Base-by-base conservation (phyloP, 2,113 vertebrate genomes). In the Phalacrocorax pelagicus region DNA sequence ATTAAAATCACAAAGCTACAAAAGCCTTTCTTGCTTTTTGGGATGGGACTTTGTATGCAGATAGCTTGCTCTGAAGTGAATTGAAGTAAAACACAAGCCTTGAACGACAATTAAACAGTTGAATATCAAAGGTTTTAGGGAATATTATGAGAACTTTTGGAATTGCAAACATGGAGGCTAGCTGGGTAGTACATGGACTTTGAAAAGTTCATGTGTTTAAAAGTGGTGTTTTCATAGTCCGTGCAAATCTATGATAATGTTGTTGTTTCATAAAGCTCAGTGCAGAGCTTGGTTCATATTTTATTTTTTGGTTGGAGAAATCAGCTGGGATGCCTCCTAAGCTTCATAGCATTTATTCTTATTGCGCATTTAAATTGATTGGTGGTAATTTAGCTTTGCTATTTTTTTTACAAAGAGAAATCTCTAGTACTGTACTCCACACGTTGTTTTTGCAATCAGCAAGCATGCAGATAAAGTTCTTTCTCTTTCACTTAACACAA, bases 401-500 rank as follows among this genome's bases (percentile, higher is more conserved):
- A 6, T 10, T 36, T 90, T 90, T 79, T 61, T 59, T n/a, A 20
- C 54, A 71, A 80, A 74, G 62, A 75, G 42, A 49, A 90, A 11
- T 40, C 22, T 81, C 63, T 84, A 55, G 47, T 91, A 38, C 38
- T 59, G 22, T 83, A 40, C n/a, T 89, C 46, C 17, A 22, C 42
- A 44, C 5, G 10, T 85, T 86, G 10, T 85, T 86, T 94, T 95
- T 49, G 55, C 93, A 84, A 36, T 95, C 88, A 67, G 18, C 77
- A 88, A 91, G 66, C 78, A 90, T 69, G 75, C 63, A 91, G 88
- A 97, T 97, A 85, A 95, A 95, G 88, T 96, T 96, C 49, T 97
- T 97, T 97, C 67, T 94, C 22, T 95, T 97, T 90, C 75, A 97
- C 86, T 97, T 97, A 92, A 91, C 92, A 89, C 95, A 94, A 96